Base-by-base conservation (phyloP, 2,888 invertebrate genomes). In the Lepidochitona cinerea region DNA sequence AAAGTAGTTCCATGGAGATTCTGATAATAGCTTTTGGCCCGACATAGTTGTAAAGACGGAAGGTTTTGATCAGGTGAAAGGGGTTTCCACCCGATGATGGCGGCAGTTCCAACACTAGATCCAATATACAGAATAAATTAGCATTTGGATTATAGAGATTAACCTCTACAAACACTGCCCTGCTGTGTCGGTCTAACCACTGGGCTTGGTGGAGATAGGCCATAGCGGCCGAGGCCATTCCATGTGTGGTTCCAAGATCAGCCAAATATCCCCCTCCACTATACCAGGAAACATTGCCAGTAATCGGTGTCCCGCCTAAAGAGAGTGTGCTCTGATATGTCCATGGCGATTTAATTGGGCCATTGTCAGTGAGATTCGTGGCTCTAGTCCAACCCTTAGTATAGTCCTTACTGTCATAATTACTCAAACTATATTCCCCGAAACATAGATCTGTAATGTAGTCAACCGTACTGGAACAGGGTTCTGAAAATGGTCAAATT, bases 241-340 rank as follows among this genome's bases (percentile, higher is more conserved):
- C 37, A 26, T 26, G 49, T 7, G 70, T 71, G 29, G 37, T 32
- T 0, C 79, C 80, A 0, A 82, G 73, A 6, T 74, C 59, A 0
- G 75, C 75, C 29, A 82, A 74, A 64, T 79, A 81, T 12, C 81
- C 81, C 12, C 81, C 81, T 12, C 81, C 81, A 59, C 74, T 33
- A 77, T 91, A 91, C 0, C 83, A 78, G 68, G 88, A 86, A 35
- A 83, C 70, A 29, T 77, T 72, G 0, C 89, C 90, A 75, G 82
- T 79, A 70, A 84, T 82, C 0, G 89, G 87, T 7, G 87, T 78
- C 1, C 88, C 85, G 67, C 85, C 77, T 37, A 90, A 81, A 68
- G 86, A 81, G 18, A 65, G 65, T 0, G 85, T 76, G 14, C 79
- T 78, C 41, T 78, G 73, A 79, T 88, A 89, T 18, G 59, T 59